Evolutionary conservation across 1,140 invertebrate species (phyloP).

Genomic region (Delia radicum): DNA sequence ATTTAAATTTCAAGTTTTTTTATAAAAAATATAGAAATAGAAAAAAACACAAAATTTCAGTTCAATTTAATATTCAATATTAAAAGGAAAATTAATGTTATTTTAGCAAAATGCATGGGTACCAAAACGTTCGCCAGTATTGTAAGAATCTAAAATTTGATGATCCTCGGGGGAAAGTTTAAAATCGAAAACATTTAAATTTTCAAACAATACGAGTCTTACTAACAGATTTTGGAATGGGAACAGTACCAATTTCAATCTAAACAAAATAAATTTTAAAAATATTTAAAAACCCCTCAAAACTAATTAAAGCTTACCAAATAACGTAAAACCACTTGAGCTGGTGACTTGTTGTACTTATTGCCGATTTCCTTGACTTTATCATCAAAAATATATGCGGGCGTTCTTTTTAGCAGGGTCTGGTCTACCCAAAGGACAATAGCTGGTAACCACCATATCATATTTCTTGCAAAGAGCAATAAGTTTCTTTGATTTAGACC

Average conservation of each 20-base stretch:
- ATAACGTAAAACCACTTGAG: slow-evolving; percentile 68
- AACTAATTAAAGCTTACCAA: slow-evolving; percentile 64
- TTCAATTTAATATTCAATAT: slow-evolving; percentile 46
- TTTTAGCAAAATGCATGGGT: slow-evolving; percentile 50
- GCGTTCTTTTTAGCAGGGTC: slow-evolving; percentile 71
- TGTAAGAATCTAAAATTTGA: slow-evolving; percentile 61
- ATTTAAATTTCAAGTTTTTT: too few species aligned
- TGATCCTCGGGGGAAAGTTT: slow-evolving; percentile 65
- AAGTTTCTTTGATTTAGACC: slow-evolving; percentile 73
- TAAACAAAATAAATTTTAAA: neutral
- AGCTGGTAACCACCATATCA: slow-evolving; percentile 72
- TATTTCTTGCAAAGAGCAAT: slow-evolving; percentile 68
- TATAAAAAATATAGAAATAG: too few species aligned
- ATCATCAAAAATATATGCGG: slow-evolving; percentile 65
- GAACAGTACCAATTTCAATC: slow-evolving; percentile 71
- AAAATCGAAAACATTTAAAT: slow-evolving; percentile 79
- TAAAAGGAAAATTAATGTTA: slow-evolving; percentile 66
- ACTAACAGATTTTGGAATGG: slow-evolving; percentile 82
- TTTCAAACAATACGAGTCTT: slow-evolving; percentile 72
- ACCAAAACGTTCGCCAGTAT: slow-evolving; percentile 57
- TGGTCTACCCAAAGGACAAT: slow-evolving; percentile 75
- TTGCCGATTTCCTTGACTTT: slow-evolving; percentile 64
- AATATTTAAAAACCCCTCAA: too few species aligned
- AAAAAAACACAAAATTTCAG: too few species aligned
- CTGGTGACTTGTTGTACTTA: slow-evolving; percentile 70